Evolutionary conservation across 2,113 vertebrate genomes (phyloP).

Genomic region (cattle (Bos taurus)): ARS-UCD2.0 NC_037334.1:3758501-3759000

Average conservation of each 20-base stretch:
- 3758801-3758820: constrained; percentile 92
- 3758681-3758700: background rate
- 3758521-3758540: constrained; percentile 12
- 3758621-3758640: background rate
- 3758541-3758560: background rate
- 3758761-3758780: constrained; percentile 89
- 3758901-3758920: fast-evolving
- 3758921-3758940: background rate
- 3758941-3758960: background rate
- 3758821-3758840: constrained; percentile 94
- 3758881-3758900: constrained; percentile 88
- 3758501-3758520: constrained; percentile 54
- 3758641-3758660: background rate
- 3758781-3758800: constrained; percentile 88
- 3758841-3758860: constrained; percentile 92
- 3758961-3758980: background rate
- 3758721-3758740: constrained; percentile 91
- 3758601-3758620: background rate
- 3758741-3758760: constrained; percentile 90
- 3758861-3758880: constrained; percentile 88
- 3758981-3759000: background rate
- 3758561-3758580: background rate
- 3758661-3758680: background rate
- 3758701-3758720: constrained; percentile 95
- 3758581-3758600: background rate